phyloP scores from a whole-genome alignment of 2,113 vertebrate species.

The Cygnus buccinator region DNA sequence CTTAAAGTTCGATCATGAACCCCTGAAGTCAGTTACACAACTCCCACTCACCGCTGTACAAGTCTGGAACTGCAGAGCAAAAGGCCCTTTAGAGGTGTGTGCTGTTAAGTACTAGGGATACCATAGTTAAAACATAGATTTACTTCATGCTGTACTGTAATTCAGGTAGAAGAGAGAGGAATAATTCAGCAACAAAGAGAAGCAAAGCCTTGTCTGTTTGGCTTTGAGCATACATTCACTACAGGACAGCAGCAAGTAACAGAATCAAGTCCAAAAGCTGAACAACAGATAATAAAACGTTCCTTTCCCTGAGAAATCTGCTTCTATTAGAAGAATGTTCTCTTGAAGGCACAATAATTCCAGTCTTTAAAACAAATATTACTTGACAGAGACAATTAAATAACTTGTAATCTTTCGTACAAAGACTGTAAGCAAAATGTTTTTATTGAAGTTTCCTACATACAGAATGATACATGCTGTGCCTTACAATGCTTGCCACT shows the following conservation, averaged over 20 bases:
- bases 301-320: not conserved
- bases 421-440: not conserved
- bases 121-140: not conserved
- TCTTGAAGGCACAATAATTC: not conserved
- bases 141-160: not conserved
- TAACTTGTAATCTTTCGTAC: not conserved
- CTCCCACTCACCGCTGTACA: not conserved
- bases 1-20: not conserved
- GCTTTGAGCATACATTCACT: not conserved
- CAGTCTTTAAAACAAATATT: not conserved
- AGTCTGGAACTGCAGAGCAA: not conserved
- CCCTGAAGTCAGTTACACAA: not conserved
- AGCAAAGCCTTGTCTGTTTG: not conserved
- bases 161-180: not conserved
- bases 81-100: not conserved
- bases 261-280: not conserved
- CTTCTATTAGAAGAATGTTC: not conserved
- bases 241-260: not conserved
- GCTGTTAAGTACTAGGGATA: not conserved
- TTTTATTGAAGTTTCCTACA: not conserved
- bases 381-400: not conserved
- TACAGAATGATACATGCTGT: not conserved
- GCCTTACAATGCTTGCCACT: not conserved
- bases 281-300: not conserved
- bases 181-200: not conserved